Evolutionary conservation across 2,888 invertebrate species (phyloP), one percentile per base, ranked within the genome.

Genomic region (Scaptomyza polygonia): DNA sequence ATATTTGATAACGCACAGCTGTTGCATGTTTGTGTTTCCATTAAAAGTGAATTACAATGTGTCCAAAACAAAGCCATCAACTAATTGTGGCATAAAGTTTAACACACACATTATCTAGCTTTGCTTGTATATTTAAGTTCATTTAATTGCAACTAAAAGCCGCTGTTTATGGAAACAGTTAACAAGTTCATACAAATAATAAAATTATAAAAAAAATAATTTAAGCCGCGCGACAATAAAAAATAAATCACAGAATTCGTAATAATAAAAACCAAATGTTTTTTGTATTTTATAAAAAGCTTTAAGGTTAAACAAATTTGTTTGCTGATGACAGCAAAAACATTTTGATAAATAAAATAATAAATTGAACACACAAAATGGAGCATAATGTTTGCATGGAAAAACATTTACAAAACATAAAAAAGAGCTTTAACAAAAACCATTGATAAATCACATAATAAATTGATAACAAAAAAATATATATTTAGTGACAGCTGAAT

Each of bases 31-130:
- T 74, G 57, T 54, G 42, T 51, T 59, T 48, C 77, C 69, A 86
- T 86, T 83, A 83, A 79, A 75, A 42, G 43, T 55, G 52, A 65
- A 77, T 83, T 79, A 73, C 48, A 65, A 61, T 56, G 39, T 39
- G 39, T 39, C 32, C 67, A 49, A 27, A 67, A 67, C 63, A 66
- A 65, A 48, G 39, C 42, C 27, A 57, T 30, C 45, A 40, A 57
- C 55, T 43, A 65, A 70, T 56, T 65, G 45, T 32, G 36, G 21
- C 29, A 42, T 30, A 32, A 42, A 42, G 16, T 65, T 27, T 42
- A 54, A 43, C 48, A 69, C 39, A 39, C 14, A 7, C 16, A 56
- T 40, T 55, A n/a, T n/a, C n/a, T n/a, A n/a, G n/a, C n/a, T n/a
- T n/a, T 21, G 21, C 4, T 53, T 62, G 65, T 55, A 40, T n/a